A percentile compares a stretch with the other conserved stretches of the same genome.
phyloP scores from a whole-genome alignment of 2,888 invertebrate genomes.

The Nematopogon swammerdamellus region DNA sequence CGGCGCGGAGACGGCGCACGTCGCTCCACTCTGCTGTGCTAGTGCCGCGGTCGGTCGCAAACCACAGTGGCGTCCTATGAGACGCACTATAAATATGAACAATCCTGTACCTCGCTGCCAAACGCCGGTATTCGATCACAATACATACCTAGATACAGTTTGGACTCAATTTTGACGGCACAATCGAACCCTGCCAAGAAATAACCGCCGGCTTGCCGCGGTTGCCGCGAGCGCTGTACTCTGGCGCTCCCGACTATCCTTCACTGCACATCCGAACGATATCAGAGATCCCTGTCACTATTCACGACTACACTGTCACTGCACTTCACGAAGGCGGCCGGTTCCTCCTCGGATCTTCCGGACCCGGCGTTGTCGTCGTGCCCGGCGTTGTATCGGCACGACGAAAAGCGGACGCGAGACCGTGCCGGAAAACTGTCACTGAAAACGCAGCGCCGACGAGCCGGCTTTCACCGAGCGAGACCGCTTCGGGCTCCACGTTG shows the following conservation, averaged over 20 bases:
- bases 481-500: not conserved
- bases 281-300: conserved; percentile 22
- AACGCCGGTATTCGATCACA: not conserved
- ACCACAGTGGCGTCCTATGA: not conserved
- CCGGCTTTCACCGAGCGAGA: not conserved
- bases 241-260: conserved; percentile 46
- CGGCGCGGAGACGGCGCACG: no score
- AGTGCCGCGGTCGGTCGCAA: not conserved
- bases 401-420: conserved; percentile 15
- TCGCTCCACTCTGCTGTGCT: no score
- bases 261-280: conserved; percentile 56
- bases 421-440: conserved; percentile 28
- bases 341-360: no score
- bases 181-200: conserved; percentile 36
- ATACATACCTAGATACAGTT: conserved; percentile 53
- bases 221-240: no score
- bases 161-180: conserved; percentile 55
- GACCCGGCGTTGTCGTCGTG: conserved; percentile 38
- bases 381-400: no score
- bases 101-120: not conserved
- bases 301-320: conserved; percentile 53
- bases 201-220: conserved; percentile 26
- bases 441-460: no score
- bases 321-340: conserved; percentile 31
- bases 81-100: not conserved